Base-by-base conservation (phyloP, 2,888 invertebrate species). In the Iphiclides podalirius region DNA sequence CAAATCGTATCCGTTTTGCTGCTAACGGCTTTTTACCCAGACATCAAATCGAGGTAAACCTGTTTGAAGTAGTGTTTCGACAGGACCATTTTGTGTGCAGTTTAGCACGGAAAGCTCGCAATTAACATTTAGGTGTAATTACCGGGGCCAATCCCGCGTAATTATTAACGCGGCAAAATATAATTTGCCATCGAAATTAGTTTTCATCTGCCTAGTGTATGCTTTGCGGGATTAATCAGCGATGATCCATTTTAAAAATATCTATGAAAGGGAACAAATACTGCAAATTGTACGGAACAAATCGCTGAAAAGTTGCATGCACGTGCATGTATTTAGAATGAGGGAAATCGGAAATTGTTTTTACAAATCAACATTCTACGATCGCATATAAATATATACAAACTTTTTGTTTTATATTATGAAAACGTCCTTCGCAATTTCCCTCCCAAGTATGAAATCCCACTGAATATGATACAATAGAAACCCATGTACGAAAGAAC, bases 121-220 rank as follows among this genome's bases (percentile, higher is more conserved):
- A 43, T 43, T 38, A 49, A 34, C 34, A 37, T 48, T 48, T 15
- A 23, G 28, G n/a, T 20, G 36, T 33, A 38, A 49, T 49, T 33
- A 39, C 11, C 16, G 9, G 13, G 33, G 9, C 14, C 23, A 38
- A 42, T 33, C 9, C 38, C n/a, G 4, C 1, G 33, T 33, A 39
- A 38, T 39, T 43, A 23, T 43, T 13, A 15, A 8, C 11, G 34
- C 12, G 12, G 13, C 13, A 4, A 38, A 49, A 43, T 39, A 39
- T 43, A 33, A 48, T 42, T 37, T 38, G 14, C 43, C 26, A 43
- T 38, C 34, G 43, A 31, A 43, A 43, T 49, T 38, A 49, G 16
- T 43, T 43, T 43, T 37, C 43, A 49, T 34, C 43, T 38, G 38
- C 16, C 28, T 20, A 11, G 2, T 33, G 35, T 40, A 16, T 12